Evolutionary conservation across 2,888 invertebrate genomes (phyloP), one percentile per base, ranked within the genome.

Genomic region (Philaethria dido): DNA sequence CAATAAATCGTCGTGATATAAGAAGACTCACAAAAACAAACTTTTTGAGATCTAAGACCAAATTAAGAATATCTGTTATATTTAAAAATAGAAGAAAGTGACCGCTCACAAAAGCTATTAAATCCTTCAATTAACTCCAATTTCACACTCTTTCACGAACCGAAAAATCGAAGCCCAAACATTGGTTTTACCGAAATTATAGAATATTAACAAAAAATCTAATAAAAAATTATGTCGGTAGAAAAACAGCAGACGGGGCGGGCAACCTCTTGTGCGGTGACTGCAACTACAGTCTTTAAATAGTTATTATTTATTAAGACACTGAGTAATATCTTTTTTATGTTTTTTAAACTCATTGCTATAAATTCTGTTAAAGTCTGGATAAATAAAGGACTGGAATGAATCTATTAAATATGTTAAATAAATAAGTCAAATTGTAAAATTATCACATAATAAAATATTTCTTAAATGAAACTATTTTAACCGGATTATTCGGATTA

Each of bases 101-200:
- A 83, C 85, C 88, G 86, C 86, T 85, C 85, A 88, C 88, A 88
- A 90, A 88, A 87, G 85, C 85, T 82, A 86, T 89, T 88, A 84
- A 85, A 86, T 86, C 86, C 85, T 86, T 82, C 87, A 88, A 92
- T 92, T 92, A 92, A 88, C 82, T 89, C 73, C 87, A 82, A 92
- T 92, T 92, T 92, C 92, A 92, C 92, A 91, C 90, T 83, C 87
- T 88, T 90, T 92, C 89, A 92, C 87, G 92, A 92, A 92, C 92
- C 92, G 90, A 89, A 87, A 91, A 92, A 92, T 92, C 89, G 89
- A 87, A 92, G 87, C 83, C 88, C 92, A 92, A 92, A 92, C 92
- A 92, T 91, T 92, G 89, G 92, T 89, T 92, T 92, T 89, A 86
- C 88, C 86, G 80, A 89, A 88, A 92, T 92, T 92, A 92, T 83